Evolutionary conservation across 2,888 invertebrate genomes (phyloP), one percentile per base, ranked within the genome.

Genomic region (Exephanes ischioxanthus): DNA sequence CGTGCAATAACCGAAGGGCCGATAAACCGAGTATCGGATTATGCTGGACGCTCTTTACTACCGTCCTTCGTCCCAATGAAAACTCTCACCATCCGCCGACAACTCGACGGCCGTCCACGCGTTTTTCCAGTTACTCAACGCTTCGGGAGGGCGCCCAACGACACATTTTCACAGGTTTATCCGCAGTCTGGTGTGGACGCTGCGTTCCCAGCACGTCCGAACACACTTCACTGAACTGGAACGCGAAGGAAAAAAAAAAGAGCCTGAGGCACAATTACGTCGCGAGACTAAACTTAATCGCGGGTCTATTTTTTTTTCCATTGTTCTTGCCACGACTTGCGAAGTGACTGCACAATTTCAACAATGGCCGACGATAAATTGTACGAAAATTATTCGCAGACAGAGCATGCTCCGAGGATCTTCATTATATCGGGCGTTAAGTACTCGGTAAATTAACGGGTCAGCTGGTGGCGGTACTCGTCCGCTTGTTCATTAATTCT

Each of bases 361-460:
- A 53, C 67, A 16, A 53, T 16, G 41, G 37, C 22, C 14, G 67
- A 55, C 30, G n/a, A 80, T 75, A 75, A 79, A 76, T 76, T 68
- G 0, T 9, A 48, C n/a, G 72, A 58, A 72, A 67, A 26, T 70
- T 63, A 66, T 79, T 80, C 76, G 66, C 63, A 33, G 53, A 41
- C 45, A 19, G 19, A n/a, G 30, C 53, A 30, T 7, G 19, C 16
- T 55, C 45, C 48, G 48, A 53, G 71, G 48, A 61, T 41, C 48
- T 77, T 72, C 61, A 67, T 72, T 67, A 80, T 72, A 80, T 84
- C 72, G 73, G 45, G 33, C 73, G 77, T 68, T 81, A 77, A 84
- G 84, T 81, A 80, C 80, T 78, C 67, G 67, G 73, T 53, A 73
- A 81, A 73, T 84, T 81, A 84, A 81, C 68, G 80, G 61, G 51